phyloP scores from a whole-genome alignment of 2,888 invertebrate species.

The Asteroscopus sphinx region DNA sequence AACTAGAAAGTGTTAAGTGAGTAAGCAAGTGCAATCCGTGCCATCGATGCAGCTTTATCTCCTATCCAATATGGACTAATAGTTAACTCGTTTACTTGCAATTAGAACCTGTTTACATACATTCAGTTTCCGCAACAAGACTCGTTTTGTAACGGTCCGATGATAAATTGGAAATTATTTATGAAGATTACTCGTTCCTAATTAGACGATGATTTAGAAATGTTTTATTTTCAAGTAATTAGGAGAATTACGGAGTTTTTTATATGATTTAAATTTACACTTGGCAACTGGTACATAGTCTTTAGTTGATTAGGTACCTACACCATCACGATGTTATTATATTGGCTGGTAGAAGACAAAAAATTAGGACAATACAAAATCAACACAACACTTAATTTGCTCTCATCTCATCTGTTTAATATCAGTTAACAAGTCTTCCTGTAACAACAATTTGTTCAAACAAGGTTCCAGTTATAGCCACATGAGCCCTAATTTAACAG shows the following conservation, averaged over 20 bases:
- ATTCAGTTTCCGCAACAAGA: constrained; percentile 25
- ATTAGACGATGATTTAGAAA: no score
- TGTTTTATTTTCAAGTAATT: no score
- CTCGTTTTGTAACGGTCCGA: constrained; percentile 11
- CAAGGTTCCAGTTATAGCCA: constrained; percentile 17
- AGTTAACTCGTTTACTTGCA: constrained; percentile 28
- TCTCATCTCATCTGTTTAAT: constrained; percentile 18
- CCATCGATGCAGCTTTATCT: constrained; percentile 18
- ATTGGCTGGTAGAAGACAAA: no score
- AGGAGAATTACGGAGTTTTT: no score
- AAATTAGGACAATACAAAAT: no score
- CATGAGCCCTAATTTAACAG: constrained; percentile 19
- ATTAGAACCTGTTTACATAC: constrained; percentile 23
- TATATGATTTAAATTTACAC: no score
- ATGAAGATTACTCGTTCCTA: background rate
- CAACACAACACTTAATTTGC: background rate
- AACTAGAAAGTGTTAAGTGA: constrained; percentile 35
- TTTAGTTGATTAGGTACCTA: no score
- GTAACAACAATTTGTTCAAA: constrained; percentile 17
- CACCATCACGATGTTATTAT: no score
- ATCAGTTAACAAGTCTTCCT: constrained; percentile 23
- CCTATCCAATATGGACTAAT: constrained; percentile 33
- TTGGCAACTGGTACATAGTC: no score
- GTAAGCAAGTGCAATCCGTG: constrained; percentile 37
- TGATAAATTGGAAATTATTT: constrained; percentile 15